Conservation (phyloP, 1,140 invertebrate species). For the Pinna nobilis region DNA sequence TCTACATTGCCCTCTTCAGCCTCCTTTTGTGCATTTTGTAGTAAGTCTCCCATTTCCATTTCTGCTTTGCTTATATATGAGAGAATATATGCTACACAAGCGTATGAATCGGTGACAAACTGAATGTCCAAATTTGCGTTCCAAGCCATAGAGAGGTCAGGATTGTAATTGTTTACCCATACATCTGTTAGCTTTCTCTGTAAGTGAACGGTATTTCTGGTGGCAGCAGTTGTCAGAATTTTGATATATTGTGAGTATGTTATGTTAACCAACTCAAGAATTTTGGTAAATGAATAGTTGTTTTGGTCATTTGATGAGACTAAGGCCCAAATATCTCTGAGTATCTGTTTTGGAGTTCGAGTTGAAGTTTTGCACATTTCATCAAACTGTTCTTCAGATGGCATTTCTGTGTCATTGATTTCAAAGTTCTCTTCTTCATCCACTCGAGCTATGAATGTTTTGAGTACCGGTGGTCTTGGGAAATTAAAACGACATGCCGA, state of each 20-base stretch:
- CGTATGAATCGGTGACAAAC: slow-evolving; percentile 50
- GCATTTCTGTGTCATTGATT: not conserved
- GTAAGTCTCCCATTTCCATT: slow-evolving; percentile 44
- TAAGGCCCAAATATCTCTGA: no score
- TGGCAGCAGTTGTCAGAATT: not conserved
- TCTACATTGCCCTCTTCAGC: slow-evolving; percentile 20
- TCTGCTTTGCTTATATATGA: slow-evolving; percentile 46
- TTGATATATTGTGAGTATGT: slow-evolving; percentile 4
- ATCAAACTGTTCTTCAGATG: no score
- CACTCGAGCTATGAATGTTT: slow-evolving; percentile 36
- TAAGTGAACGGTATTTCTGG: slow-evolving; percentile 15
- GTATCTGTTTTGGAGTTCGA: no score
- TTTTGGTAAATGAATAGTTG: slow-evolving; percentile 4
- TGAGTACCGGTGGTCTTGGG: slow-evolving; percentile 34
- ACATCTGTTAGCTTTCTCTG: slow-evolving; percentile 19
- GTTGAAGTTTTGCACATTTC: no score
- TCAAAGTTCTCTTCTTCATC: slow-evolving; percentile 5
- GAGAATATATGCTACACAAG: slow-evolving; percentile 47
- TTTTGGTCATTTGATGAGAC: slow-evolving; percentile 5
- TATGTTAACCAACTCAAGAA: slow-evolving; percentile 12
- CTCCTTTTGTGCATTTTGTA: slow-evolving; percentile 37
- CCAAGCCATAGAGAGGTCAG: slow-evolving; percentile 27
- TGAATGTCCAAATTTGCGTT: slow-evolving; percentile 50
- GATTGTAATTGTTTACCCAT: slow-evolving; percentile 31
- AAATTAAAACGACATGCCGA: slow-evolving; percentile 41